phyloP scores from a whole-genome alignment of 2,113 vertebrate genomes.

The Zosterops borbonicus region DNA sequence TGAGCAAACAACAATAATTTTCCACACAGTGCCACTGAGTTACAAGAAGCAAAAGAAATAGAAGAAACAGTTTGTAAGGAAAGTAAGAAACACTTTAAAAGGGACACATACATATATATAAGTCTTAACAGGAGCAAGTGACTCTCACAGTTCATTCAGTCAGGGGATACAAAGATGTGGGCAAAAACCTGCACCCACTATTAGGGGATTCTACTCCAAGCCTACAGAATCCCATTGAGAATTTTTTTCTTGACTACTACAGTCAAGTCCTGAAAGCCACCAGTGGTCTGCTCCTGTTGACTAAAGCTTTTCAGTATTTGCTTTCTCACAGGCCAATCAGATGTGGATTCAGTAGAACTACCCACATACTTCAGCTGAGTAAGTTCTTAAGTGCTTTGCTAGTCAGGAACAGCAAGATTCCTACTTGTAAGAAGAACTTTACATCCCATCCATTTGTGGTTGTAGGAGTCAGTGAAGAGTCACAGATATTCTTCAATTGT shows the following conservation, averaged over 20 bases:
- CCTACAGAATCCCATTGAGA: background rate
- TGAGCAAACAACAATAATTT: background rate
- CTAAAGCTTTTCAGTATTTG: background rate
- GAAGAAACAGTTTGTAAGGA: background rate
- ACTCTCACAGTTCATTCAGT: background rate
- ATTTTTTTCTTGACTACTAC: slow-evolving; percentile 38
- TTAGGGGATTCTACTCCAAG: background rate
- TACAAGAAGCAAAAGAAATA: background rate
- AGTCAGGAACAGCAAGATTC: background rate
- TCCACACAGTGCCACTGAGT: background rate
- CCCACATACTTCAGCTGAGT: background rate
- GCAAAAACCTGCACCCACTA: background rate
- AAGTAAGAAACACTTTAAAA: background rate
- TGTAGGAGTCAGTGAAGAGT: slow-evolving; percentile 24
- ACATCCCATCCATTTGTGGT: slow-evolving; percentile 40
- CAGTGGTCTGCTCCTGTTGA: background rate
- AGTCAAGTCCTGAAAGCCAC: background rate
- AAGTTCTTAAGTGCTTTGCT: background rate
- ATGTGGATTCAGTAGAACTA: background rate
- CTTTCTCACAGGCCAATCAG: background rate
- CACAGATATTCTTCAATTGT: slow-evolving; percentile 9
- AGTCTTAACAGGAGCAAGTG: background rate
- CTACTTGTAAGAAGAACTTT: background rate
- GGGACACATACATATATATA: background rate
- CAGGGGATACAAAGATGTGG: background rate